A percentile compares a stretch with the other conserved stretches of the same genome.
phyloP scores from a whole-genome alignment of 2,888 invertebrate genomes.

The Melinaea marsaeus region DNA sequence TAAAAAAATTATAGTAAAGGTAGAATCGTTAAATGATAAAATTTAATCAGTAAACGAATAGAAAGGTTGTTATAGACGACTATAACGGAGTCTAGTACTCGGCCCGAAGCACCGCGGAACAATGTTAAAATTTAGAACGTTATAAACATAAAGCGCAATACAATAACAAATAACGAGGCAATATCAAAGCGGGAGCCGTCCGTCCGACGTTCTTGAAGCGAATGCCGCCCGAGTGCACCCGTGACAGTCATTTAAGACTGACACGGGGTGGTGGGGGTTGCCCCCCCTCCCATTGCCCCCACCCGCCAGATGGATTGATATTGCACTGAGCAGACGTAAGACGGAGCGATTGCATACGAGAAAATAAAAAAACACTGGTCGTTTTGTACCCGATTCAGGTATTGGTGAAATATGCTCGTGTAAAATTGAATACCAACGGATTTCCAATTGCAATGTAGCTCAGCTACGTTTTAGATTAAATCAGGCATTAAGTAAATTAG shows the following conservation, averaged over 20 bases:
- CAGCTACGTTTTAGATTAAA: constrained; percentile 1
- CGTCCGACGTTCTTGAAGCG: constrained; percentile 68
- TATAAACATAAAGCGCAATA: constrained; percentile 45
- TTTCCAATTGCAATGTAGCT: constrained; percentile 3
- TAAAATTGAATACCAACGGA: constrained; percentile 14
- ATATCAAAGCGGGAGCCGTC: constrained; percentile 63
- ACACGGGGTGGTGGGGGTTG: constrained; percentile 58
- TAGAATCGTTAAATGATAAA: too few species aligned
- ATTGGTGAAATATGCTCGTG: constrained; percentile 22
- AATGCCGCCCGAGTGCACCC: constrained; percentile 63
- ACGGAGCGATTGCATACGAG: constrained; percentile 72
- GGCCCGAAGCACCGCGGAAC: constrained; percentile 20
- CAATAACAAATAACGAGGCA: constrained; percentile 69
- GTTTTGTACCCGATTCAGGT: constrained; percentile 36
- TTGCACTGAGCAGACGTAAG: constrained; percentile 73
- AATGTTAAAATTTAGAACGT: constrained; percentile 34
- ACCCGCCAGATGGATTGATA: constrained; percentile 75
- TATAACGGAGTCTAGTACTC: constrained; percentile 13
- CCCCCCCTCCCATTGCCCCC: constrained; percentile 37
- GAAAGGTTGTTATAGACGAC: constrained; percentile 9
- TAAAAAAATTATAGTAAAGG: too few species aligned
- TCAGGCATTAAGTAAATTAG: not conserved
- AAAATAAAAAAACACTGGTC: constrained; percentile 47
- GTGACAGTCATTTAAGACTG: constrained; percentile 78
- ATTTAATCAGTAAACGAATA: not conserved